phyloP scores from a whole-genome alignment of 2,797 vertebrate species.

The Oreochromis mossambicus region DNA sequence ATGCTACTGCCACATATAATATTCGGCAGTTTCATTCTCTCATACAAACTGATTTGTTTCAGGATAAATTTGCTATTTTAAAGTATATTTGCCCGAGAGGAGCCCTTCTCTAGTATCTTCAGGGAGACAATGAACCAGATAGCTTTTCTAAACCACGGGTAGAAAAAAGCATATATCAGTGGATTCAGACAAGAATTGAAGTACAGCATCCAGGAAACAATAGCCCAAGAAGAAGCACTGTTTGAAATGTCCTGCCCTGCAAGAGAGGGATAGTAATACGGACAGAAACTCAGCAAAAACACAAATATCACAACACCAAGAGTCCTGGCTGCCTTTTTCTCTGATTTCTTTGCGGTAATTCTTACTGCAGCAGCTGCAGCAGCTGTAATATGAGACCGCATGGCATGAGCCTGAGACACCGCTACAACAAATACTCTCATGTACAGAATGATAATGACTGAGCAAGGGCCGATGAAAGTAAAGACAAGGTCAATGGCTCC shows the following conservation, averaged over 20 bases:
- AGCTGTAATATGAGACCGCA: background rate
- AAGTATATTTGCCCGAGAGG: slow-evolving; percentile 17
- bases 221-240: background rate
- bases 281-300: slow-evolving; percentile 59
- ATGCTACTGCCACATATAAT: background rate
- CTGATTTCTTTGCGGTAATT: slow-evolving; percentile 36
- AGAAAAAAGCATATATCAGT: slow-evolving; percentile 64
- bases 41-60: background rate
- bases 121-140: slow-evolving; percentile 49
- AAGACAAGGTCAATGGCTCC: slow-evolving; percentile 41
- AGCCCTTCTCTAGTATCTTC: slow-evolving; percentile 39
- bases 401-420: slow-evolving; percentile 44
- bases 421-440: slow-evolving; percentile 50
- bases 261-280: slow-evolving; percentile 51
- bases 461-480: slow-evolving; percentile 50
- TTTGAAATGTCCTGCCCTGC: slow-evolving; percentile 24
- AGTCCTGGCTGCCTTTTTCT: slow-evolving; percentile 63
- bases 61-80: background rate
- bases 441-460: slow-evolving; percentile 53
- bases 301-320: slow-evolving; percentile 56
- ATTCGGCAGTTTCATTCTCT: background rate
- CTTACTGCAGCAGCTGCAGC: fast-evolving
- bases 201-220: slow-evolving; percentile 51
- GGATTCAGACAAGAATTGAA: slow-evolving; percentile 66
- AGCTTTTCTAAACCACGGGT: slow-evolving; percentile 63